Evolutionary conservation across 2,888 invertebrate genomes (phyloP), one percentile per base, ranked within the genome.

Genomic region (Drosophila fungiperda): DNA sequence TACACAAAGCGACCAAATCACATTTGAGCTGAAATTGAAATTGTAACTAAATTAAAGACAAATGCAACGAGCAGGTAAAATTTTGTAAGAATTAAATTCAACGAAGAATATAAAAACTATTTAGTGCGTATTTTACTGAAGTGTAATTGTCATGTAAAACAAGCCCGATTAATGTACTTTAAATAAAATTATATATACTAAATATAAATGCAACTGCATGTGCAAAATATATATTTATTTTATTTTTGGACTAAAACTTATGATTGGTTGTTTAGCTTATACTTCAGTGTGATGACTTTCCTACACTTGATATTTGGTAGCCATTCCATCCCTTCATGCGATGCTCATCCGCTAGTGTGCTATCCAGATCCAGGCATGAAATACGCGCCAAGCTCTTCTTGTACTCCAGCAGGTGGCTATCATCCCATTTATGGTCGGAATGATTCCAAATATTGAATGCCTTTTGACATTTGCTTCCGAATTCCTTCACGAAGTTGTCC

Each of bases 21-120:
- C 11, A 76, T 73, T 79, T 79, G 80, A 79, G 76, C 76, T 79
- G 50, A 76, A 65, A 36, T 29, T 29, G 60, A 54, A 63, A 58
- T 62, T 29, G 29, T 55, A 65, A 57, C 36, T 36, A 54, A 35
- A 50, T 20, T 48, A 50, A 57, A 23, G 33, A 42, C 23, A 48
- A 70, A 33, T 57, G 71, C 68, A 76, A 72, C 71, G 66, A 76
- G 68, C 63, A 58, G 15, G 55, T 42, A 62, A 29, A 45, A 54
- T 29, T 23, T 20, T 40, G 49, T 40, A 67, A 23, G 63, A 70
- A 77, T 68, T 49, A 12, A 78, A 75, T 76, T 75, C 52, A 69
- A 66, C 45, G 49, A 55, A 35, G 23, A 32, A 26, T 7, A 53
- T 40, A 33, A 48, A 48, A 48, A 48, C 48, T 65, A 63, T 62